Base-by-base conservation (phyloP, 2,113 vertebrate species). In the Piaya cayana region DNA sequence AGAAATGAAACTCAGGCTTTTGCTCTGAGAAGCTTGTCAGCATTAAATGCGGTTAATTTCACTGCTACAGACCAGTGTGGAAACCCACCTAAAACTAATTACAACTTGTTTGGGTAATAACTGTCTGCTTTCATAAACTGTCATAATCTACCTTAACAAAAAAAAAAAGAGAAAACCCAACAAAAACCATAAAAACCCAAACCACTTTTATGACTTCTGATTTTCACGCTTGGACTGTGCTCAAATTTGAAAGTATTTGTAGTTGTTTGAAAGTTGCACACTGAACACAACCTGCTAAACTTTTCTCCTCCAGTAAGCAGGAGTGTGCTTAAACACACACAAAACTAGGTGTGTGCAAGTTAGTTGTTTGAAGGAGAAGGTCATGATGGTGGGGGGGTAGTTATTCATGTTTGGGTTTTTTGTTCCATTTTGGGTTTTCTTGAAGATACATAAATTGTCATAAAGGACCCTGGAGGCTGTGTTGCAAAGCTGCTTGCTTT, bases 31-130 rank as follows among this genome's bases (percentile, higher is more conserved):
- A 86, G 26, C 45, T 82, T 80, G 26, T 88, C 88, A 87, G 37
- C 63, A 32, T 80, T 62, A 72, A 69, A 37, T 64, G n/a, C 76
- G 50, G 58, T 58, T 50, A 80, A 50, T 87, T 87, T 82, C 53
- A 69, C 13, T 59, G 62, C 86, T 63, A 87, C 68, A 91, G 34
- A 26, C 56, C 72, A 59, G 34, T 56, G 67, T 86, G n/a, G 60
- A 86, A 95, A 90, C 64, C 34, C 78, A 90, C 37, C 39, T 43
- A 60, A 83, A 64, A 85, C 87, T 68, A 74, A 68, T 95, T 93
- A 45, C 34, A 78, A 64, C 90, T 95, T 91, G 91, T 77, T 86
- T 67, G 47, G 6, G 12, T 89, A 80, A 72, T 95, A 80, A 68
- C 74, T 80, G 58, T n/a, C 50, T 74, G 11, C 64, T 92, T 90